Evolutionary conservation across 2,113 vertebrate species (phyloP).

Genomic region (Boleophthalmus pectinirostris): DNA sequence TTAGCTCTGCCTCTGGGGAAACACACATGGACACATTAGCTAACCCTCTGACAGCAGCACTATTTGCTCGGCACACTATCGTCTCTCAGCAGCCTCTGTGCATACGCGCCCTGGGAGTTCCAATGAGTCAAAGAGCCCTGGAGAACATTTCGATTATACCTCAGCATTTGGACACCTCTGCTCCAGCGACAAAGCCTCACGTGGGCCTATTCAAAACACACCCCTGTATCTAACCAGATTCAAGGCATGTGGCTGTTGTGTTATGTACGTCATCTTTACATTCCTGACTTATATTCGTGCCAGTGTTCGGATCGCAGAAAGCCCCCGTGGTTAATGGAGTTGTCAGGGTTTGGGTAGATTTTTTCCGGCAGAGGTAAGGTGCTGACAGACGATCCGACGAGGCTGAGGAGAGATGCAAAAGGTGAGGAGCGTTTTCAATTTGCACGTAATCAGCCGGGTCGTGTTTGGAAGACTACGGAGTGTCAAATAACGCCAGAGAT

Average conservation of each 20-base stretch:
- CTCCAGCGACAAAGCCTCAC: not conserved
- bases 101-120: slow-evolving; percentile 5
- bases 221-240: not conserved
- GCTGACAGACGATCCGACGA: not conserved
- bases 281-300: not conserved
- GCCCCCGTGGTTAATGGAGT: not conserved
- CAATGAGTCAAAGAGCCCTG: slow-evolving; percentile 14
- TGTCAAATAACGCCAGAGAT: not conserved
- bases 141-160: slow-evolving; percentile 14
- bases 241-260: not conserved
- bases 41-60: slow-evolving; percentile 25
- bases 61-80: slow-evolving; percentile 41
- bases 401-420: not conserved
- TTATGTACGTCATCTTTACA: not conserved
- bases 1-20: slow-evolving; percentile 23
- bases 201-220: not conserved
- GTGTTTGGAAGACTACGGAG: not conserved
- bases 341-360: not conserved
- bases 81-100: slow-evolving; percentile 17
- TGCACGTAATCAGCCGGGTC: not conserved
- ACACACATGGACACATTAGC: slow-evolving; percentile 12
- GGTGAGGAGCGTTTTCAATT: not conserved
- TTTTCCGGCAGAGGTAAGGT: not conserved
- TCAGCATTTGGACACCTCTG: slow-evolving; percentile 18
- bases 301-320: not conserved